Evolutionary conservation across 92 coral and sea anemone genomes (phyloP), one percentile per base, ranked within the genome.

Genomic region (Scolanthus callimorphus): DNA sequence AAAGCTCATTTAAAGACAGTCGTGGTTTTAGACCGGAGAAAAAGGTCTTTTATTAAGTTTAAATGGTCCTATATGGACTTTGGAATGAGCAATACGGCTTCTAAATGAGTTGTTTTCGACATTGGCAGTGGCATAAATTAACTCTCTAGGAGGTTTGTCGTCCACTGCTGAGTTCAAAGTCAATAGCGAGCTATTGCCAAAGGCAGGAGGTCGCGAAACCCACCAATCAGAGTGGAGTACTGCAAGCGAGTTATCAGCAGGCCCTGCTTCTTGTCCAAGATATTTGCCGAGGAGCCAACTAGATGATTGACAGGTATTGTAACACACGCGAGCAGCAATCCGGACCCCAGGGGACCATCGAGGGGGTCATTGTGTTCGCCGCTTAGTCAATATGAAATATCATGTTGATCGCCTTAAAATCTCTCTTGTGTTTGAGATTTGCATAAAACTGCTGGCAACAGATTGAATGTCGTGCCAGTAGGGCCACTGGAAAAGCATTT

Each of bases 101-200:
- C 43, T 6, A 34, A 34, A 34, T 34, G 15, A 6, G 43, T 34
- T 34, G 43, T 34, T 34, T 34, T 34, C 15, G 15, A 34, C 43
- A 6, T 34, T 34, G 9, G 15, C 43, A 6, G 6, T 6, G 44
- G 84, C 71, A 86, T 86, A 81, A 65, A 86, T 86, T 86, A 86
- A 31, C 95, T 59, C 95, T 47, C 78, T 79, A 73, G 95, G 95
- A 83, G 95, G 95, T 65, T 34, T 47, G 45, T 52, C 53, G 62
- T 45, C 67, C 59, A 72, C 76, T 62, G 71, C 80, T 81, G 88
- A 46, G 80, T 44, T 58, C 60, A 67, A 37, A 69, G 83, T 72
- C 77, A 81, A 83, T 79, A 82, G 51, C 60, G 49, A 34, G 73
- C 76, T 86, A 81, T 81, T 86, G 27, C 41, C 20, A n/a, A 55